A percentile compares a stretch with the other conserved stretches of the same genome.
Evolutionary conservation across 2,113 vertebrate genomes (phyloP).

Genomic region (Clarias magur): DNA sequence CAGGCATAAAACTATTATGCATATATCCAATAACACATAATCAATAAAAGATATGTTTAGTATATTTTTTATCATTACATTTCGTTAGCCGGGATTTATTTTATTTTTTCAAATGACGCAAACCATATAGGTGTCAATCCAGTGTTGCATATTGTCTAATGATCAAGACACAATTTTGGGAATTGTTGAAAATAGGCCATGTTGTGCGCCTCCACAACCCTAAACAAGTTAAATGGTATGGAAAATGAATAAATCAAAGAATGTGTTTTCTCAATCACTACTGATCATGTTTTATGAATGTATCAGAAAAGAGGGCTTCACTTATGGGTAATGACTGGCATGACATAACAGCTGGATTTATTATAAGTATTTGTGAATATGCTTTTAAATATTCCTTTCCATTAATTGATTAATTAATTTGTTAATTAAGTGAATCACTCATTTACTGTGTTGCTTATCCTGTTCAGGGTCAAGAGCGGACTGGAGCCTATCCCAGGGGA

Average conservation of each 20-base stretch:
- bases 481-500: too few relatives aligned
- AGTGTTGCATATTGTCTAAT: not conserved
- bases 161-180: not conserved
- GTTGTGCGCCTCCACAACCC: too few relatives aligned
- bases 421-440: too few relatives aligned
- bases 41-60: not conserved
- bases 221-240: too few relatives aligned
- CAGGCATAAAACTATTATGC: not conserved
- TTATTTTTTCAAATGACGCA: not conserved
- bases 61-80: not conserved
- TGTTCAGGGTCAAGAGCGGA: too few relatives aligned
- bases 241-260: too few relatives aligned
- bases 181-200: not conserved
- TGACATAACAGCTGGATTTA: not conserved
- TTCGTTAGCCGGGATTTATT: not conserved
- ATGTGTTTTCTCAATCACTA: not conserved
- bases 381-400: not conserved
- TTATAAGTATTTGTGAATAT: not conserved
- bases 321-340: not conserved
- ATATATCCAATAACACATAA: not conserved
- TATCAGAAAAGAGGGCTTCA: not conserved
- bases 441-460: too few relatives aligned
- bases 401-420: not conserved
- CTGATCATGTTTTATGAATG: not conserved
- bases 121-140: not conserved